Percentiles rank a stretch among this genome's conserved stretches.
These are phyloP conservation scores for Psylliodes chrysocephalus DNA, from an alignment of 2,888 invertebrate genomes.

Conservation along the genomic window DNA sequence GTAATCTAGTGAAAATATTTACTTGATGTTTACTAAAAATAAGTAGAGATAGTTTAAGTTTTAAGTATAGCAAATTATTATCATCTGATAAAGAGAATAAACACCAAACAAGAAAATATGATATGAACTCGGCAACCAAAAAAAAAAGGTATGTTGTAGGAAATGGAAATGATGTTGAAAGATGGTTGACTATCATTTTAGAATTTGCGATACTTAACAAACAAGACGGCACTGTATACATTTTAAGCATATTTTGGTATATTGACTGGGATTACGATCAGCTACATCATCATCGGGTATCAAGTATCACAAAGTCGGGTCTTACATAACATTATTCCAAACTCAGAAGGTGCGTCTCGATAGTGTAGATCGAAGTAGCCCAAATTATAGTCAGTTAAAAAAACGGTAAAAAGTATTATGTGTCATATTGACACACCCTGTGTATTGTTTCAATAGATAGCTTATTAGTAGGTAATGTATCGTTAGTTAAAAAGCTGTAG, in stretches of 20 bases:
- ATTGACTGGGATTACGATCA: conserved; percentile 6
- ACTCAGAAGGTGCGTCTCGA: conserved; percentile 8
- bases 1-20: no score
- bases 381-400: conserved; percentile 12
- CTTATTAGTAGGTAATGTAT: neutral
- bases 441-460: conserved; percentile 15
- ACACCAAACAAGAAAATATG: no score
- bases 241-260: conserved; percentile 3
- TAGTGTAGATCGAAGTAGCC: conserved; percentile 5
- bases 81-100: no score
- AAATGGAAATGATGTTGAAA: no score
- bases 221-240: neutral
- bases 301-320: conserved; percentile 17
- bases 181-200: no score
- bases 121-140: no score
- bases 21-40: no score
- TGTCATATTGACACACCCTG: conserved; percentile 15
- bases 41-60: no score
- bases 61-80: no score
- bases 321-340: conserved; percentile 9
- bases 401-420: conserved; percentile 2
- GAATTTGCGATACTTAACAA: no score
- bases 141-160: no score
- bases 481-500: conserved; percentile 2
- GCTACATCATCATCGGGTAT: conserved; percentile 9